Evolutionary conservation across 2,888 invertebrate species (phyloP), one percentile per base, ranked within the genome.

Genomic region (Acholoe squamosa): DNA sequence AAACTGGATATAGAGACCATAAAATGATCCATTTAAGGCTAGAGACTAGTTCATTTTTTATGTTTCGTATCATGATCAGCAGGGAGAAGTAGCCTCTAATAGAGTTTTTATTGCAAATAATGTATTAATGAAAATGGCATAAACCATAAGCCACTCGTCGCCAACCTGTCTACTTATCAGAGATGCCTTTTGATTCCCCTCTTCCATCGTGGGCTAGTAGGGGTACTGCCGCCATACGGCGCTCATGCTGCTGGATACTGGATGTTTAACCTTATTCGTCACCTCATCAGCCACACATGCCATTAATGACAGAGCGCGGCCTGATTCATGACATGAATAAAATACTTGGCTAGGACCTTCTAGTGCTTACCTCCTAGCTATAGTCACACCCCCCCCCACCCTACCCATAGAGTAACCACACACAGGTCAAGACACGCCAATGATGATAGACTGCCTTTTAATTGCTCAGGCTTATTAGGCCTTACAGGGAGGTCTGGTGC

Each of bases 241-340:
- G 33, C 33, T 19, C 80, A 80, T 43, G 80, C 16, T 33, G 33
- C 25, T 80, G 80, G 34, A 43, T 33, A 34, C n/a, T 25, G 80
- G 34, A 19, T 80, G 43, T 80, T 80, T 80, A 80, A 80, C 80
- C 80, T 43, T 33, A 33, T 43, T 12, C 80, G 22, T 43, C 80
- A 80, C 80, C 80, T 80, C 80, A 80, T 80, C 80, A 80, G 80
- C 22, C 34, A 33, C 80, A 80, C 80, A 80, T 43, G 80, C 34
- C 80, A 80, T 80, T 80, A 80, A 80, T 80, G 80, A 80, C 80
- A 80, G 80, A 28, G 80, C 76, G 34, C 80, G 34, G 14, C 80
- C 80, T 80, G 80, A 80, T 80, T 80, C 80, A 80, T 80, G 80
- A 80, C 34, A 34, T 34, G 80, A 80, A 80, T 80, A 80, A 80